A percentile compares a stretch with the other conserved stretches of the same genome.
These are phyloP conservation scores for Acanthisitta chloris DNA, from an alignment of 2,113 vertebrate genomes.

Conservation along the genomic window DNA sequence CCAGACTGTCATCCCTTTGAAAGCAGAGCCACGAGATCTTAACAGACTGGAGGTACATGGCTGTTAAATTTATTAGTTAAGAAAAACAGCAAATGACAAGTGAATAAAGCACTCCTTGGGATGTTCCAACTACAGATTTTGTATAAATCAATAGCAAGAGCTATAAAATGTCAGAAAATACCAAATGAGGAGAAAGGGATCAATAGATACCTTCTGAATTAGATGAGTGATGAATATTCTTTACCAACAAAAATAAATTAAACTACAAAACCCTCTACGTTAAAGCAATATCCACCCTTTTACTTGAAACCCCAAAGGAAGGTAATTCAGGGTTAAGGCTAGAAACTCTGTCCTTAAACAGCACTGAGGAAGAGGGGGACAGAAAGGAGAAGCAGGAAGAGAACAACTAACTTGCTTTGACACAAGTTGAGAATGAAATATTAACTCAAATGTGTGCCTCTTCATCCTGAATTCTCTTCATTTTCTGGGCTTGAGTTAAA, in stretches of 20 bases:
- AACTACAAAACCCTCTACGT: constrained; percentile 31
- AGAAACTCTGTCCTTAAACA: neutral
- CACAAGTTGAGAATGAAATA: constrained; percentile 30
- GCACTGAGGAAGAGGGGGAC: neutral
- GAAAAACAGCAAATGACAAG: constrained; percentile 89
- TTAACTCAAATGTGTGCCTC: constrained; percentile 1
- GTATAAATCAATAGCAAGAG: constrained; percentile 85
- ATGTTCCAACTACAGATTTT: constrained; percentile 84
- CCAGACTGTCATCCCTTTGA: constrained; percentile 55
- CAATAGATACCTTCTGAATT: constrained; percentile 85
- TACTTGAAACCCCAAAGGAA: constrained; percentile 22
- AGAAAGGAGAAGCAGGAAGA: neutral
- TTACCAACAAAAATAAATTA: constrained; percentile 88
- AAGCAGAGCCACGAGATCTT: constrained; percentile 34
- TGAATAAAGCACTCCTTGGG: constrained; percentile 82
- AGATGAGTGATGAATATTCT: constrained; percentile 87
- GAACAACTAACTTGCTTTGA: constrained; percentile 6
- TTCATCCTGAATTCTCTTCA: constrained; percentile 7
- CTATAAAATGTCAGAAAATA: constrained; percentile 92
- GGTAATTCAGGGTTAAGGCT: constrained; percentile 42
- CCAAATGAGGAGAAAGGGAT: constrained; percentile 86
- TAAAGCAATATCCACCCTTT: constrained; percentile 53
- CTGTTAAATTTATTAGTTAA: constrained; percentile 81
- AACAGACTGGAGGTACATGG: constrained; percentile 28
- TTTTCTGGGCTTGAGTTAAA: neutral